These are phyloP conservation scores for Littorina saxatilis DNA, from an alignment of 1,140 invertebrate genomes.

Conservation along the genomic window DNA sequence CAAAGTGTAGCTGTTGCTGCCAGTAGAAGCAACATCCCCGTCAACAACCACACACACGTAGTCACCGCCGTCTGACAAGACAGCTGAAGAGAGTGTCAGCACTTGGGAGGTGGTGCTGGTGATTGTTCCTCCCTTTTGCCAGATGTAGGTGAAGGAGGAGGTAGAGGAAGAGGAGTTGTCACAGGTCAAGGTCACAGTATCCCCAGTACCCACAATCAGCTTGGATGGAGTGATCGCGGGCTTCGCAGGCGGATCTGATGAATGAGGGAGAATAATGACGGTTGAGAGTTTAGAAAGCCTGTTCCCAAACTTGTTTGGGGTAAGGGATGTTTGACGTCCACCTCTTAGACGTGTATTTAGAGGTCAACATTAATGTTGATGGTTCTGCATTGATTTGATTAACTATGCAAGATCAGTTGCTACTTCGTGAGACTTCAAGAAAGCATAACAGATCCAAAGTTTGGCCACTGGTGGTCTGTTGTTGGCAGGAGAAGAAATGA, in stretches of 20 bases:
- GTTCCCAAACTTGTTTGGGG: too few relatives aligned
- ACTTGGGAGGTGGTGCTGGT: neutral
- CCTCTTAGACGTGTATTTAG: too few relatives aligned
- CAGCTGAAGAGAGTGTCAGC: neutral
- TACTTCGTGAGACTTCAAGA: too few relatives aligned
- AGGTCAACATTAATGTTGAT: too few relatives aligned
- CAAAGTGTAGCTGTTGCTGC: neutral
- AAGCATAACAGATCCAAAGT: too few relatives aligned
- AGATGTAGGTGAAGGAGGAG: slow-evolving; percentile 2
- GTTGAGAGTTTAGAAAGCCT: too few relatives aligned
- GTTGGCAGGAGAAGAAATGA: too few relatives aligned
- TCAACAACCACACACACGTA: neutral
- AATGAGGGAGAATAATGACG: too few relatives aligned
- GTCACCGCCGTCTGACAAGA: neutral
- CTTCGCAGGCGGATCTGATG: slow-evolving; percentile 8
- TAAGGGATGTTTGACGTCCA: too few relatives aligned
- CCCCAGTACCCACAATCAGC: neutral
- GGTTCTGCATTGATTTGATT: too few relatives aligned
- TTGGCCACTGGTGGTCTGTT: too few relatives aligned
- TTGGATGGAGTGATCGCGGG: neutral
- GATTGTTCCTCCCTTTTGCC: neutral
- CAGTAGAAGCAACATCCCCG: neutral
- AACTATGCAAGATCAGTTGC: too few relatives aligned
- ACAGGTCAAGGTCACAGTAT: slow-evolving; percentile 6
- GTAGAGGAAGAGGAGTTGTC: neutral